A percentile compares a stretch with the other conserved stretches of the same genome.
Conservation (phyloP, 2,113 vertebrate genomes). For the Nicator chloris region DNA sequence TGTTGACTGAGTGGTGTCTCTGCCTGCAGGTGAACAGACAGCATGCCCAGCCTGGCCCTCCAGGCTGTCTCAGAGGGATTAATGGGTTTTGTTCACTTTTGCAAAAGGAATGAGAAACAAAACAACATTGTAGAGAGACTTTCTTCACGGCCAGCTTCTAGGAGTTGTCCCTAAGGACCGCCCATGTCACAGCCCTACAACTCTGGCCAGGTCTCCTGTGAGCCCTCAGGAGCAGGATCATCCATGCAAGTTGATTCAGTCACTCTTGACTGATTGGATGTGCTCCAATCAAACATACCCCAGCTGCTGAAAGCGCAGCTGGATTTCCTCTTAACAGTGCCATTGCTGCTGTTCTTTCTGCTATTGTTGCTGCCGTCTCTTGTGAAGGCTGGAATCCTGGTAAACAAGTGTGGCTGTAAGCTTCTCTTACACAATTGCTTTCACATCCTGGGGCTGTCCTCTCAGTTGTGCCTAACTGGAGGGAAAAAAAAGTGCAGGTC, state of each 20-base stretch:
- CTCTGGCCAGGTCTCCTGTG: background rate
- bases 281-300: background rate
- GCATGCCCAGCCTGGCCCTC: background rate
- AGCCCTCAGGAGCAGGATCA: accelerated
- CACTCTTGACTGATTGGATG: background rate
- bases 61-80: background rate
- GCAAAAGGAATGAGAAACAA: background rate
- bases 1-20: accelerated
- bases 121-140: background rate
- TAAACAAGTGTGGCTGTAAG: background rate
- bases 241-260: background rate
- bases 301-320: background rate
- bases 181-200: background rate
- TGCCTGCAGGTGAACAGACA: background rate
- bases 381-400: background rate
- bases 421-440: background rate
- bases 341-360: background rate
- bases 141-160: accelerated
- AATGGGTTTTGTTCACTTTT: background rate
- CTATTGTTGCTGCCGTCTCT: background rate
- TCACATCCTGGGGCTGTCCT: background rate
- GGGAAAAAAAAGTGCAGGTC: background rate
- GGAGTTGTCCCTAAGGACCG: accelerated
- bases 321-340: background rate
- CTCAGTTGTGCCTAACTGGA: background rate